Evolutionary conservation across 2,888 invertebrate genomes (phyloP).

Genomic region (Sarcophaga rosellei): DNA sequence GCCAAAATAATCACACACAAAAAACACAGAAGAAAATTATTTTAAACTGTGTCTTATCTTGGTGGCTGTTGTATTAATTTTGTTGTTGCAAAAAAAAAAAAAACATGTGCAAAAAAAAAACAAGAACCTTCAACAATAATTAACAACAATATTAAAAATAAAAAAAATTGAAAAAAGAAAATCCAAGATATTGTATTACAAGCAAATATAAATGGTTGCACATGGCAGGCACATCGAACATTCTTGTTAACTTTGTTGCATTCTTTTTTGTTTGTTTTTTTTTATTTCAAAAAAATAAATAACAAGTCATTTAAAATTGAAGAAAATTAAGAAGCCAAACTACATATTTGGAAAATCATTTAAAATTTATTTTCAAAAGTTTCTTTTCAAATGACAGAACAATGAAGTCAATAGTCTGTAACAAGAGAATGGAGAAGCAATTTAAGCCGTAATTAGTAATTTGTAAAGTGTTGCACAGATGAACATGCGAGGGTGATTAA

Average conservation of each 20-base stretch:
- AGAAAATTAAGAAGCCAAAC: constrained; percentile 18
- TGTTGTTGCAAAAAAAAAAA: too few species aligned
- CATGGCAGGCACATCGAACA: not conserved
- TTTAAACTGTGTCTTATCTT: constrained; percentile 41
- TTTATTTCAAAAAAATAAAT: constrained; percentile 38
- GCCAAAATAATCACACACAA: constrained; percentile 26
- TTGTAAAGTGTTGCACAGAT: constrained; percentile 15
- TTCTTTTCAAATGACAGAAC: constrained; percentile 28
- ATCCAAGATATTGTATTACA: not conserved
- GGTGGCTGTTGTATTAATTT: constrained; percentile 25
- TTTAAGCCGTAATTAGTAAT: constrained; percentile 31
- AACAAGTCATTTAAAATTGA: constrained; percentile 46
- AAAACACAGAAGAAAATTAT: constrained; percentile 3
- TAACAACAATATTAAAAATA: constrained; percentile 55
- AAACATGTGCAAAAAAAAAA: not conserved
- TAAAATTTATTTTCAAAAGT: not conserved
- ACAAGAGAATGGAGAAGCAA: constrained; percentile 48
- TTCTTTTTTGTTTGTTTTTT: not conserved
- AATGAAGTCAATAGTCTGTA: constrained; percentile 52
- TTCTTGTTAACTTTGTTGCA: too few species aligned
- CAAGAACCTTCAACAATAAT: constrained; percentile 60
- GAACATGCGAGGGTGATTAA: constrained; percentile 35
- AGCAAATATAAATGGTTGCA: not conserved
- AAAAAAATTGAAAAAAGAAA: constrained; percentile 23
- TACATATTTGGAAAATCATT: constrained; percentile 33